These are phyloP conservation scores for Neoaliturus tenellus DNA, from an alignment of 2,888 invertebrate species.

Conservation along the genomic window DNA sequence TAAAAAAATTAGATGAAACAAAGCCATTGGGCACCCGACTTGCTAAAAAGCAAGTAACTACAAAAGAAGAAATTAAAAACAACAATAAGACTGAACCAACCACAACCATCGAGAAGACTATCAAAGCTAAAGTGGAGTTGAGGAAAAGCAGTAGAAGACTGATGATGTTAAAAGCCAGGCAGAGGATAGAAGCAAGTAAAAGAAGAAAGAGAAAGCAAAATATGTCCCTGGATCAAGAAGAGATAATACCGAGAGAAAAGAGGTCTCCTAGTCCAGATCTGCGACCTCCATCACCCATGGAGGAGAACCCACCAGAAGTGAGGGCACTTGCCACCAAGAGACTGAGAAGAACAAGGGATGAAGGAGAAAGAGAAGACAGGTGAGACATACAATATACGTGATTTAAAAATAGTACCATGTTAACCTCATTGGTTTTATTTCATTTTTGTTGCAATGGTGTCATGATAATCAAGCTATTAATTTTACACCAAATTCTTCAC, in stretches of 20 bases:
- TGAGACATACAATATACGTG: too few species aligned
- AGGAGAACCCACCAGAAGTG: conserved; percentile 54
- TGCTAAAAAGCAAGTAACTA: conserved; percentile 10
- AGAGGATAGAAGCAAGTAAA: conserved; percentile 60
- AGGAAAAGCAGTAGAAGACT: conserved; percentile 61
- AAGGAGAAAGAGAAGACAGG: conserved; percentile 72
- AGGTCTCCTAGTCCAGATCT: conserved; percentile 43
- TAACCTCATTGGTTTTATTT: too few species aligned
- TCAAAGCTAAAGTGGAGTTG: conserved; percentile 56
- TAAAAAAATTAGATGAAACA: conserved; percentile 4
- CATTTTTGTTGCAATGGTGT: too few species aligned
- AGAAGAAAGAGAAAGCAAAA: conserved; percentile 62
- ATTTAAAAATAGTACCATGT: too few species aligned
- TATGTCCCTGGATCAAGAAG: conserved; percentile 6
- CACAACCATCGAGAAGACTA: conserved; percentile 41
- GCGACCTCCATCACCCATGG: not conserved
- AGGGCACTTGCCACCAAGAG: conserved; percentile 74
- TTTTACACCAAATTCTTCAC: too few species aligned
- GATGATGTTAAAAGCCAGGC: conserved; percentile 60
- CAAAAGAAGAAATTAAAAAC: conserved; percentile 23
- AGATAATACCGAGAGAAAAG: conserved; percentile 38
- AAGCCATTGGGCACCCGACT: conserved; percentile 15
- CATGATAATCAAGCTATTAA: too few species aligned
- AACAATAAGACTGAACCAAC: conserved; percentile 35
- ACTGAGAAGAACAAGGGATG: conserved; percentile 73